Evolutionary conservation across 2,797 vertebrate species (phyloP).

Genomic region (Pelodytes ibericus): DNA sequence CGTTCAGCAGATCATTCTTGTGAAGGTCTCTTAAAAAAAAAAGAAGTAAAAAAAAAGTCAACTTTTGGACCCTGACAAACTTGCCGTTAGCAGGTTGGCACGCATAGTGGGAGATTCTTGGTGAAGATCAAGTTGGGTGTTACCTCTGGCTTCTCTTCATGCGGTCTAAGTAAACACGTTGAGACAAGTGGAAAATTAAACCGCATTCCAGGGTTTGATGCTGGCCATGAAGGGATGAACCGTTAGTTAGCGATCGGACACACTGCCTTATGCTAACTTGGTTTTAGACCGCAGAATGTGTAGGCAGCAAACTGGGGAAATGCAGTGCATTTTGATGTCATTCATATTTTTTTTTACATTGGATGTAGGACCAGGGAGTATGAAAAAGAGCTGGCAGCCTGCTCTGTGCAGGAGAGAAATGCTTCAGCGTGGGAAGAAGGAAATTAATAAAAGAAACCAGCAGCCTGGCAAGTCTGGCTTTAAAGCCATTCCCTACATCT

Average conservation of each 20-base stretch:
- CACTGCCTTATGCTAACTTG: neutral
- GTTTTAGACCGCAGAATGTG: neutral
- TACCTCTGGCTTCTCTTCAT: conserved; percentile 19
- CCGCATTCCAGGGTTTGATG: neutral
- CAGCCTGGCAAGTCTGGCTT: conserved; percentile 31
- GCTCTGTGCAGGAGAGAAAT: neutral
- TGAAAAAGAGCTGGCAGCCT: neutral
- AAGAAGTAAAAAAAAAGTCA: neutral
- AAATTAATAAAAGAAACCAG: conserved; percentile 14
- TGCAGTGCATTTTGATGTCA: neutral
- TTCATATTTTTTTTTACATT: neutral
- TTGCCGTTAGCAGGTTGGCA: neutral
- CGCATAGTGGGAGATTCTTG: neutral
- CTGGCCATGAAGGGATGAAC: neutral
- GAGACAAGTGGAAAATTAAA: neutral
- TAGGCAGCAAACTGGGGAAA: neutral
- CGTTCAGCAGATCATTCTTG: conserved; percentile 85
- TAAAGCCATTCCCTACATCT: conserved; percentile 13
- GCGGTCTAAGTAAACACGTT: neutral
- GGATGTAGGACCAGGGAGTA: neutral
- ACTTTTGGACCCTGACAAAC: neutral
- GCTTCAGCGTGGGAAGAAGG: conserved; percentile 43
- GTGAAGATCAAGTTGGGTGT: conserved; percentile 25
- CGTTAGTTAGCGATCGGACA: neutral
- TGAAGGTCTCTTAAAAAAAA: conserved; percentile 84